These are phyloP conservation scores for Drosophila paracracens DNA, from an alignment of 2,888 invertebrate genomes.

Conservation along the genomic window DNA sequence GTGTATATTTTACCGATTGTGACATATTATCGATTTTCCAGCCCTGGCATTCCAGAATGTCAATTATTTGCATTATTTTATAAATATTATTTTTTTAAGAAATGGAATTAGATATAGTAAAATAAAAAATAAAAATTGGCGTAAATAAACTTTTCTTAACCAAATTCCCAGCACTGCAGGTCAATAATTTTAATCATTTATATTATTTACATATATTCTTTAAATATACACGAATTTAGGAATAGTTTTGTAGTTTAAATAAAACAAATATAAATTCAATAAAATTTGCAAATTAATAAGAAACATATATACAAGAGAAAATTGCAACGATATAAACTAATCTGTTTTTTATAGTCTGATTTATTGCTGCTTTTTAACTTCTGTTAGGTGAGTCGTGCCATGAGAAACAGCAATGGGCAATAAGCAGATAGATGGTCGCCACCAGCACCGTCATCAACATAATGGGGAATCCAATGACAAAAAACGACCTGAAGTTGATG, in stretches of 20 bases:
- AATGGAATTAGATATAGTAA: no score
- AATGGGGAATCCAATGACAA: constrained; percentile 92
- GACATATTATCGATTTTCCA: no score
- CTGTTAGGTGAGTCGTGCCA: constrained; percentile 86
- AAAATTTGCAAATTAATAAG: background rate
- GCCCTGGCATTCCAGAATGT: no score
- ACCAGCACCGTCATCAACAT: constrained; percentile 89
- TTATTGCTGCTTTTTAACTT: background rate
- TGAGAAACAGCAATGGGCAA: constrained; percentile 89
- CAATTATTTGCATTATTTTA: no score
- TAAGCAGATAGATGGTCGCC: constrained; percentile 88
- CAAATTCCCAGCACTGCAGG: background rate
- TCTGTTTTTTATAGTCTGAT: background rate
- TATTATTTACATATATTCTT: background rate
- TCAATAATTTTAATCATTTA: background rate
- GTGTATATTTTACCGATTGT: no score
- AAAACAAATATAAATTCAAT: background rate
- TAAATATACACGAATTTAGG: background rate
- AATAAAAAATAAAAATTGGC: no score
- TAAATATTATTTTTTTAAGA: no score
- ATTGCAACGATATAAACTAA: background rate
- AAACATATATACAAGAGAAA: background rate
- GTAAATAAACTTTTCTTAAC: no score
- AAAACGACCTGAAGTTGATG: constrained; percentile 92
- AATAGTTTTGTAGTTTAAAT: background rate